A percentile compares a stretch with the other conserved stretches of the same genome.
Conservation (phyloP, 2,113 vertebrate genomes). For the Zosterops japonicus region DNA sequence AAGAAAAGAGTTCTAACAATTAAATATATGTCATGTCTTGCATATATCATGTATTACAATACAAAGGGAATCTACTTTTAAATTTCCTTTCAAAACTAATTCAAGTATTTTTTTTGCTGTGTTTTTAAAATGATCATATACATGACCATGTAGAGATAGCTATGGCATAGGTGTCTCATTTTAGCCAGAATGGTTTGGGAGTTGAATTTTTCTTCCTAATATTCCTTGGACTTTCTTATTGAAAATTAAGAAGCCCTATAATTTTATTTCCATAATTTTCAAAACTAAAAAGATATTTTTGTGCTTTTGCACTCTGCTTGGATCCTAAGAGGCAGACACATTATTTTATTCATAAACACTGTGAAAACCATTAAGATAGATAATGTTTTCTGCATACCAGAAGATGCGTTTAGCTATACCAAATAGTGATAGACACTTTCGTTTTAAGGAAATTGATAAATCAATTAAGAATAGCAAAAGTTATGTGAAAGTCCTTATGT, state of each 20-base stretch:
- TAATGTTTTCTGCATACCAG: background rate
- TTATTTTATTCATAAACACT: background rate
- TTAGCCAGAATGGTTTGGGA: background rate
- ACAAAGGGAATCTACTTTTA: background rate
- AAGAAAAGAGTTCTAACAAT: background rate
- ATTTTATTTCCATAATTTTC: background rate
- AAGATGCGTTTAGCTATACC: background rate
- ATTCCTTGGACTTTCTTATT: background rate
- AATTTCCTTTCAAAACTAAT: background rate
- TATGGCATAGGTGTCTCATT: background rate
- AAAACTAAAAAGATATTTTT: background rate
- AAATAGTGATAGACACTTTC: background rate
- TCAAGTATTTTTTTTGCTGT: background rate
- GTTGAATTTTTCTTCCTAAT: background rate
- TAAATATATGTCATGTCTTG: background rate
- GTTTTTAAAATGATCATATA: background rate
- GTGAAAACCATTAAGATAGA: background rate
- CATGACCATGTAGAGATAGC: background rate
- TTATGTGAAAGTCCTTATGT: background rate
- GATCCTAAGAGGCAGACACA: background rate
- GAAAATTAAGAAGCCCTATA: background rate
- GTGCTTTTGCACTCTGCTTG: background rate
- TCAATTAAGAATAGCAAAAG: background rate
- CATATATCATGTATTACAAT: background rate
- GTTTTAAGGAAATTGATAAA: background rate